These are phyloP conservation scores for Pollicipes pollicipes DNA, from an alignment of 1,140 invertebrate species.

Conservation along the genomic window DNA sequence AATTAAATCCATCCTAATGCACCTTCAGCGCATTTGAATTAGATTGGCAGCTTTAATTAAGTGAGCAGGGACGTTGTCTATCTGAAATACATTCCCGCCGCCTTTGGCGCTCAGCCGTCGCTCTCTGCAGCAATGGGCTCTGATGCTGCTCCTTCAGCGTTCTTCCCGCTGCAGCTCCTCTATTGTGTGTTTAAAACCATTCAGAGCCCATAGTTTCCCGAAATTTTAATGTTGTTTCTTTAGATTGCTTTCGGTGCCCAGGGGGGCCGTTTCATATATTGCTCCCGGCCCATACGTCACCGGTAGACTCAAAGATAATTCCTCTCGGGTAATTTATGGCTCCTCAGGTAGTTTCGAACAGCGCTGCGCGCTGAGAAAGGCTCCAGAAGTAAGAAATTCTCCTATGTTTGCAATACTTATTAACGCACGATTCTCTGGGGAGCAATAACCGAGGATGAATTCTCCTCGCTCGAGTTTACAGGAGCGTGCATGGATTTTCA, in stretches of 20 bases:
- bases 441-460: neutral
- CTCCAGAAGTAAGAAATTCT: conserved; percentile 2
- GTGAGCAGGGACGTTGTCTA: neutral
- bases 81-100: neutral
- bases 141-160: neutral
- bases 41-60: neutral
- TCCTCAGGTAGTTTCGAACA: conserved; percentile 3
- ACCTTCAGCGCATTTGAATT: neutral
- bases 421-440: neutral
- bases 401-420: neutral
- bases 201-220: conserved; percentile 1
- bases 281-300: neutral
- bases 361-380: neutral
- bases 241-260: conserved; percentile 1
- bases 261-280: conserved; percentile 4
- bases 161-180: neutral
- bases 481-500: neutral
- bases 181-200: conserved; percentile 2
- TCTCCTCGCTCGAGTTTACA: neutral
- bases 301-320: neutral
- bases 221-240: conserved; percentile 4
- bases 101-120: no score
- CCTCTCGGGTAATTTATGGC: conserved; percentile 1
- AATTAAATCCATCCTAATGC: neutral
- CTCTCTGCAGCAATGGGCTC: neutral